These are phyloP conservation scores for Paratrypauchen microcephalus DNA, from an alignment of 2,797 vertebrate genomes.

Conservation along the genomic window DNA sequence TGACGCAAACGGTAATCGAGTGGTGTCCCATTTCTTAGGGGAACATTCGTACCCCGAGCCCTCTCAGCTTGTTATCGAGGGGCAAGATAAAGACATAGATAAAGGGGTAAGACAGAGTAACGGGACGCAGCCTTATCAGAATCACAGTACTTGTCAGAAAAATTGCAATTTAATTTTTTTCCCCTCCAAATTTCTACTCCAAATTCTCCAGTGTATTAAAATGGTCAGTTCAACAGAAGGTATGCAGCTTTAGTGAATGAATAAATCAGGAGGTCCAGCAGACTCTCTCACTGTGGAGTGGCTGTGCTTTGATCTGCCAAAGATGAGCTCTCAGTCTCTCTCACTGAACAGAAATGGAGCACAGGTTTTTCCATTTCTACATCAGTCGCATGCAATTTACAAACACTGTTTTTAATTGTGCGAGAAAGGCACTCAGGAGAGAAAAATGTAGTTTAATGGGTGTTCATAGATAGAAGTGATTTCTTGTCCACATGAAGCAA, in stretches of 20 bases:
- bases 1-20: no score
- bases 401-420: conserved; percentile 6
- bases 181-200: no score
- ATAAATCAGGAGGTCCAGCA: conserved; percentile 2
- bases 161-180: no score
- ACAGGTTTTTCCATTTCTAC: conserved; percentile 16
- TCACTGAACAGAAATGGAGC: conserved; percentile 4
- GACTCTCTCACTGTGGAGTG: conserved; percentile 5
- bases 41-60: no score
- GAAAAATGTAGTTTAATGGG: not conserved
- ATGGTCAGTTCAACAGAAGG: not conserved
- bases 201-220: not conserved
- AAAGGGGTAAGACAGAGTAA: no score
- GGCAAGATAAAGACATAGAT: no score
- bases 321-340: conserved; percentile 25
- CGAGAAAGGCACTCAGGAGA: no score
- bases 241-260: conserved; percentile 9
- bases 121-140: no score
- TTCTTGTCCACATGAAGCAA: not conserved
- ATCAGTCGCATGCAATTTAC: conserved; percentile 15
- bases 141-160: no score
- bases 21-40: no score
- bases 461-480: not conserved
- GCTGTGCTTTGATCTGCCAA: conserved; percentile 35
- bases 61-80: no score